Evolutionary conservation across 1,140 invertebrate species (phyloP).

Genomic region (Berghia stephanieae): DNA sequence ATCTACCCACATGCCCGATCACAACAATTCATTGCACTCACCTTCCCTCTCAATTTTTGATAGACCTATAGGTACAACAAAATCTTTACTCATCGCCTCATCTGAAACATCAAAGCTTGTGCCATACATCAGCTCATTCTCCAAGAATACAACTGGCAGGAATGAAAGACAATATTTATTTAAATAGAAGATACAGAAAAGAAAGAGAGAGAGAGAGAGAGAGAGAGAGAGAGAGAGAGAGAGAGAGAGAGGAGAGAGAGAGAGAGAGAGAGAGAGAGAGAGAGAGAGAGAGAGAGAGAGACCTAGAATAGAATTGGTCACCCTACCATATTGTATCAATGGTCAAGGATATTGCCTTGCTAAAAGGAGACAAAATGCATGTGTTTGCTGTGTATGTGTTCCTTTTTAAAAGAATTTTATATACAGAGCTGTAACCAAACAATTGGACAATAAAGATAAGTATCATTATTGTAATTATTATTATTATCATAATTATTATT

Average conservation of each 20-base stretch:
- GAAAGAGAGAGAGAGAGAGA: not conserved
- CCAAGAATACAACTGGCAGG: constrained; percentile 85
- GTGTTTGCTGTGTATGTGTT: too few relatives aligned
- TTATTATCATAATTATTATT: too few relatives aligned
- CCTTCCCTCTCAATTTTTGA: constrained; percentile 90
- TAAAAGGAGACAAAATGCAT: too few relatives aligned
- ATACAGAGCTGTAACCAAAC: too few relatives aligned
- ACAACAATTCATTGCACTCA: constrained; percentile 41
- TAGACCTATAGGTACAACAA: constrained; percentile 94
- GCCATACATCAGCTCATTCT: constrained; percentile 98
- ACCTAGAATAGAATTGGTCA: not conserved
- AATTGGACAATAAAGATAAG: too few relatives aligned
- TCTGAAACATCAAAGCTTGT: constrained; percentile 89
- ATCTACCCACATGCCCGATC: not conserved
- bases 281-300: not conserved
- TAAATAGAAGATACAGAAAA: not conserved
- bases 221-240: not conserved
- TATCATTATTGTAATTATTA: too few relatives aligned
- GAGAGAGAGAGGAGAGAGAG: not conserved
- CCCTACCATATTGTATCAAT: too few relatives aligned
- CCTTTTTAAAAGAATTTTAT: too few relatives aligned
- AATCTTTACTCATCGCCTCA: constrained; percentile 89
- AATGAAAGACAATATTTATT: constrained; percentile 21
- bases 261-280: not conserved
- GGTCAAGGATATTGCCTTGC: too few relatives aligned